Percentiles rank a stretch among this genome's conserved stretches.
Conservation (phyloP, 2,797 vertebrate genomes). For the Smutsia temminckii region DNA sequence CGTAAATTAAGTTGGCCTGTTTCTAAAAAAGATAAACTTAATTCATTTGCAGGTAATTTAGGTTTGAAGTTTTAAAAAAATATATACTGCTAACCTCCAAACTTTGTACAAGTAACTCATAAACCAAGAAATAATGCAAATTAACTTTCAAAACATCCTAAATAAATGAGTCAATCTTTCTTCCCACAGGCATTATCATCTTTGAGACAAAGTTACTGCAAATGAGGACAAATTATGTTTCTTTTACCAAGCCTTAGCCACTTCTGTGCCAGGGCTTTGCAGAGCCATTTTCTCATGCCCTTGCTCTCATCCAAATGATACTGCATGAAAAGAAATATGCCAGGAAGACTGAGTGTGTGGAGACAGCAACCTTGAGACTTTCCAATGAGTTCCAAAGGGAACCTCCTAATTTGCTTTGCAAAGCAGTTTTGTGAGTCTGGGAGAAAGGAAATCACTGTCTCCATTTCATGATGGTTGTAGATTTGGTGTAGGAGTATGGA, state of each 20-base stretch:
- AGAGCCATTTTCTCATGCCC: not conserved
- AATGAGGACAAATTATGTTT: not conserved
- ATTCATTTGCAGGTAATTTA: not conserved
- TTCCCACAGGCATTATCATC: not conserved
- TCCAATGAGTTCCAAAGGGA: not conserved
- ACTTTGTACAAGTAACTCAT: not conserved
- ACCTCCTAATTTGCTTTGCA: not conserved
- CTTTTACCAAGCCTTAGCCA: not conserved
- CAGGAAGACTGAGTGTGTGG: not conserved
- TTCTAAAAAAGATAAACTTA: not conserved
- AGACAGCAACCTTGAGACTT: not conserved
- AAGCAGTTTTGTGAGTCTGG: not conserved
- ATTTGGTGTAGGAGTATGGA: too few species aligned
- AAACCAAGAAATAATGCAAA: not conserved
- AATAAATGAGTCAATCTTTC: not conserved
- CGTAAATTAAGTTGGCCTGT: rapidly evolving
- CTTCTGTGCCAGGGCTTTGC: not conserved
- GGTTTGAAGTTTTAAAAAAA: not conserved
- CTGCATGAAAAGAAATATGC: not conserved
- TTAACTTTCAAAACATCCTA: not conserved
- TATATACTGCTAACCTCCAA: not conserved
- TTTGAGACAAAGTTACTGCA: not conserved
- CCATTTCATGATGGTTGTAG: not conserved
- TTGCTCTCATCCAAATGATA: not conserved
- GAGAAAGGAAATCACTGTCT: not conserved